Percentiles rank a stretch among this genome's conserved stretches.
These are phyloP conservation scores for Ondatra zibethicus DNA, from an alignment of 2,113 vertebrate genomes.

Conservation along the genomic window DNA sequence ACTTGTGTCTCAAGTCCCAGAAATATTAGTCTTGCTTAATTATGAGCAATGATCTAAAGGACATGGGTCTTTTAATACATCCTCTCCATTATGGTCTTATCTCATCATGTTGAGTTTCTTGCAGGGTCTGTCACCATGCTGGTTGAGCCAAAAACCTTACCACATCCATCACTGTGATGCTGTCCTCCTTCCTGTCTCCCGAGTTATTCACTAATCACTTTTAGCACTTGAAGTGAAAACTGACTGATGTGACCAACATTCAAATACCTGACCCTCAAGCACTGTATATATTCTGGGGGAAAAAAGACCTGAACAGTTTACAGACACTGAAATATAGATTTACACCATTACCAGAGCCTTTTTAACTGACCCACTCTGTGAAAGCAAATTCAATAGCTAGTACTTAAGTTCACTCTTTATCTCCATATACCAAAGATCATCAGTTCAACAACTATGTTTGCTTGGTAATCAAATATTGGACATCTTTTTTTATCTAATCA, in stretches of 20 bases:
- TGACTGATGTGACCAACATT: conserved; percentile 65
- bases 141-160: conserved; percentile 42
- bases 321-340: not conserved
- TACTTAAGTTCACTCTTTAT: not conserved
- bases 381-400: not conserved
- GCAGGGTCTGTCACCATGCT: conserved; percentile 71
- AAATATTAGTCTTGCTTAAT: not conserved
- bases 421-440: not conserved
- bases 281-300: not conserved
- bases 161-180: conserved; percentile 75
- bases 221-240: conserved; percentile 70
- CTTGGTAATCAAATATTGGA: not conserved
- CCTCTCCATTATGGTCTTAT: conserved; percentile 71
- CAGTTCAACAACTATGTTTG: not conserved
- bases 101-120: conserved; percentile 77
- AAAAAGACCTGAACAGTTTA: not conserved
- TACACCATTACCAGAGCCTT: not conserved
- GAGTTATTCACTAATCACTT: conserved; percentile 31
- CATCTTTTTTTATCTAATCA: not conserved
- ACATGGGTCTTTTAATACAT: conserved; percentile 72
- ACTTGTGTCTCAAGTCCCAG: not conserved
- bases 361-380: not conserved
- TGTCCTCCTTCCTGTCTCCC: conserved; percentile 72
- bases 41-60: conserved; percentile 69
- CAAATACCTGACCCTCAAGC: conserved; percentile 47